phyloP scores from a whole-genome alignment of 1,140 invertebrate species.

The Musca domestica region DNA sequence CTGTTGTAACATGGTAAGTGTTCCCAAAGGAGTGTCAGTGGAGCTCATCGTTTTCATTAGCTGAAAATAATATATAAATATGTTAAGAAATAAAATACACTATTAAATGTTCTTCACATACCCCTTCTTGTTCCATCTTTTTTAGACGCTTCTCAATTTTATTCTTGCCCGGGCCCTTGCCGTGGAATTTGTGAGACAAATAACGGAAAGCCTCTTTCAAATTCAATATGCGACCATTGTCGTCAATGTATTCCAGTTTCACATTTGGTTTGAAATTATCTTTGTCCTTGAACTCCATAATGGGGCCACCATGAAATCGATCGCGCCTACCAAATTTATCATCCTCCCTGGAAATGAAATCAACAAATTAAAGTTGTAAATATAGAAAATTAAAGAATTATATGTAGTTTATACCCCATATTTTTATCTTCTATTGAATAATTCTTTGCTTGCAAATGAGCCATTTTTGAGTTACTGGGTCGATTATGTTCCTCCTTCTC shows the following conservation, averaged over 20 bases:
- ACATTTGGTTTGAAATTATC: slow-evolving; percentile 90
- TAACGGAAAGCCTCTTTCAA: slow-evolving; percentile 97
- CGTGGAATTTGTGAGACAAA: slow-evolving; percentile 97
- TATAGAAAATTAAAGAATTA: background rate
- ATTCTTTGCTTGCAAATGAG: slow-evolving; percentile 79
- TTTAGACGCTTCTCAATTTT: slow-evolving; percentile 96
- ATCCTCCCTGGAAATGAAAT: slow-evolving; percentile 65
- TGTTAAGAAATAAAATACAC: background rate
- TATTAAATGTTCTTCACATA: slow-evolving; percentile 50
- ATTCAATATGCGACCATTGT: slow-evolving; percentile 82
- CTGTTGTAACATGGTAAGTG: slow-evolving; percentile 88
- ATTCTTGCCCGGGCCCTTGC: slow-evolving; percentile 98
- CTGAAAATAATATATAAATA: slow-evolving; percentile 58
- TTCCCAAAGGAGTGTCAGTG: slow-evolving; percentile 94
- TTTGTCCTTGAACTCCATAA: slow-evolving; percentile 93
- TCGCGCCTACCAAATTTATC: slow-evolving; percentile 76
- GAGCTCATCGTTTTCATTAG: slow-evolving; percentile 99
- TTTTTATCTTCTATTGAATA: slow-evolving; percentile 98
- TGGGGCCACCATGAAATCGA: slow-evolving; percentile 76
- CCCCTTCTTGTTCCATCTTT: slow-evolving; percentile 90
- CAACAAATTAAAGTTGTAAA: slow-evolving; percentile 8
- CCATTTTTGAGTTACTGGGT: slow-evolving; percentile 70
- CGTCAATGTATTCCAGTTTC: slow-evolving; percentile 97
- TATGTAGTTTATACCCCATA: slow-evolving; percentile 61
- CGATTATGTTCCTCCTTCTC: slow-evolving; percentile 76